Evolutionary conservation across 2,888 invertebrate genomes (phyloP).

Genomic region (Antheraea assamensis): DNA sequence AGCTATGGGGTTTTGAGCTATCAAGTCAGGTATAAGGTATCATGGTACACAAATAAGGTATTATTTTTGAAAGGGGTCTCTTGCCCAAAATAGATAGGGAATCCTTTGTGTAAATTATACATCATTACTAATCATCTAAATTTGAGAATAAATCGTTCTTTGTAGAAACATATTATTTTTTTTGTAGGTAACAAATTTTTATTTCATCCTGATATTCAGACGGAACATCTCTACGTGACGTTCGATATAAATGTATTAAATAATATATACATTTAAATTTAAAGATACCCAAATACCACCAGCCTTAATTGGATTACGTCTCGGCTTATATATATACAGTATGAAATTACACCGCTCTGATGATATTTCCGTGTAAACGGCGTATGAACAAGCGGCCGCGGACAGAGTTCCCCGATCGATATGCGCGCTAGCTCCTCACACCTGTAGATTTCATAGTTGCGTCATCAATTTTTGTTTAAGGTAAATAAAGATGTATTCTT

Average conservation of each 20-base stretch:
- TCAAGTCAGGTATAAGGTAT: no score
- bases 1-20: no score
- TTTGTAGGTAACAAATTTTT: neutral
- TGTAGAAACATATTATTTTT: no score
- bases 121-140: no score
- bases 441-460: conserved; percentile 19
- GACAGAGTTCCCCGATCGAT: conserved; percentile 36
- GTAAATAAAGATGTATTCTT: conserved; percentile 5
- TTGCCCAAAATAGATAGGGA: no score
- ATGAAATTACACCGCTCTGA: conserved; percentile 21
- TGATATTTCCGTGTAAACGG: conserved; percentile 24
- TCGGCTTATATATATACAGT: conserved; percentile 11
- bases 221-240: neutral
- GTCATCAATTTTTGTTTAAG: neutral
- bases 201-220: neutral
- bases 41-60: no score
- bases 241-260: neutral
- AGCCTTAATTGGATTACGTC: conserved; percentile 5
- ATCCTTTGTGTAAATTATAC: no score
- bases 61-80: no score
- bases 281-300: neutral
- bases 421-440: conserved; percentile 35
- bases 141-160: no score
- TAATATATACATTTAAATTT: conserved; percentile 3
- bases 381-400: conserved; percentile 26